phyloP scores from a whole-genome alignment of 1,140 invertebrate species.

The Drosophila sturtevanti region DNA sequence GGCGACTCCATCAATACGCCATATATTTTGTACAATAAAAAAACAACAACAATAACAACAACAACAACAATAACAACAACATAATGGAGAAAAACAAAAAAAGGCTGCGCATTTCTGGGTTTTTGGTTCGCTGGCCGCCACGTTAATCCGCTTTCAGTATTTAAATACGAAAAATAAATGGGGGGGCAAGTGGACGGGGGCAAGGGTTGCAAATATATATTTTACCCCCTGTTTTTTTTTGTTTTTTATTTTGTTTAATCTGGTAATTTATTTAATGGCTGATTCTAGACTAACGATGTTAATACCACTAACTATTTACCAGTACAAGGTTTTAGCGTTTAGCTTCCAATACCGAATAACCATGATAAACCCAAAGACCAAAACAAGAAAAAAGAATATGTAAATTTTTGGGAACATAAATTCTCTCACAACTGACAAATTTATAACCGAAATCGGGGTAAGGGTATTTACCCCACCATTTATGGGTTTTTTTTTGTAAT shows the following conservation, averaged over 20 bases:
- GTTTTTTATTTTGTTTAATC: constrained; percentile 35
- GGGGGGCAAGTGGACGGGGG: constrained; percentile 42
- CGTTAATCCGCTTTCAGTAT: constrained; percentile 77
- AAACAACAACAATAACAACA: too few species aligned
- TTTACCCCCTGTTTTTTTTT: neutral
- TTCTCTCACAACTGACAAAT: constrained; percentile 60
- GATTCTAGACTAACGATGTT: constrained; percentile 18
- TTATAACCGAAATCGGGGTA: constrained; percentile 63
- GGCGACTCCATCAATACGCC: constrained; percentile 70
- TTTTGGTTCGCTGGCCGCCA: constrained; percentile 28
- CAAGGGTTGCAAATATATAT: neutral
- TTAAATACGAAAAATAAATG: constrained; percentile 77
- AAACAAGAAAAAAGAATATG: constrained; percentile 48
- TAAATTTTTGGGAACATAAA: constrained; percentile 73
- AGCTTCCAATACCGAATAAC: neutral
- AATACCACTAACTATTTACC: neutral
- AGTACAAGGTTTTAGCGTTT: neutral
- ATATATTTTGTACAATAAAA: constrained; percentile 52
- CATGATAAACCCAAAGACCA: constrained; percentile 29
- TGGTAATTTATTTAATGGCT: constrained; percentile 62
- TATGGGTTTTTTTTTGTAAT: constrained; percentile 44
- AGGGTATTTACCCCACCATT: neutral
- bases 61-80: too few species aligned
- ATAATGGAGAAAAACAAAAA: neutral
- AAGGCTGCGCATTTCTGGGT: constrained; percentile 21